Conservation (phyloP, 2,113 vertebrate species). For the Mastomys natalensis region DNA sequence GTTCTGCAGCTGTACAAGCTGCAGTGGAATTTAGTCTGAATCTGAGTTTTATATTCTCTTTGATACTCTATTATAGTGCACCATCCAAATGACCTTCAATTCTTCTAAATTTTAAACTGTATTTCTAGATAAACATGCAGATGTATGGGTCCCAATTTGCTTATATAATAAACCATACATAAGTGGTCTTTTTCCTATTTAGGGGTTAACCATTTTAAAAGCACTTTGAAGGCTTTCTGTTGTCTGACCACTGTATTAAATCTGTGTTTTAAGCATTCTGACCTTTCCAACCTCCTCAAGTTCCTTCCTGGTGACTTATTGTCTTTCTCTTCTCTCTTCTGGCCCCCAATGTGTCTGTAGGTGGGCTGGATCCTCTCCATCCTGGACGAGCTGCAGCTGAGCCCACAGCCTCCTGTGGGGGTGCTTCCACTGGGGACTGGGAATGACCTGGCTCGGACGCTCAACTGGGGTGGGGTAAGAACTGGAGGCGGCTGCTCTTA, state of each 20-base stretch:
- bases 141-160: slow-evolving; percentile 10
- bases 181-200: background rate
- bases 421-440: slow-evolving; percentile 97
- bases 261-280: background rate
- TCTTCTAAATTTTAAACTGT: background rate
- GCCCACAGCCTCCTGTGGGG: slow-evolving; percentile 94
- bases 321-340: slow-evolving; percentile 70
- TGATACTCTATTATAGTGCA: background rate
- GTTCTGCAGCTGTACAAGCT: background rate
- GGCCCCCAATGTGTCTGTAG: slow-evolving; percentile 79
- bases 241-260: background rate
- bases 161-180: background rate
- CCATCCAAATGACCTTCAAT: slow-evolving; percentile 18
- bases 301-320: slow-evolving; percentile 64
- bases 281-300: background rate
- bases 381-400: slow-evolving; percentile 90
- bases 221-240: background rate
- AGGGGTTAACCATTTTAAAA: background rate
- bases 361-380: slow-evolving; percentile 93
- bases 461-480: slow-evolving; percentile 99
- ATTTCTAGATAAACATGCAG: background rate
- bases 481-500: background rate
- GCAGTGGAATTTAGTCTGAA: slow-evolving; percentile 25
- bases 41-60: background rate
- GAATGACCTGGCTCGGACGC: slow-evolving; percentile 96